Percentiles rank a stretch among this genome's conserved stretches.
Evolutionary conservation across 2,797 vertebrate species (phyloP).

Genomic region (Mareca penelope): DNA sequence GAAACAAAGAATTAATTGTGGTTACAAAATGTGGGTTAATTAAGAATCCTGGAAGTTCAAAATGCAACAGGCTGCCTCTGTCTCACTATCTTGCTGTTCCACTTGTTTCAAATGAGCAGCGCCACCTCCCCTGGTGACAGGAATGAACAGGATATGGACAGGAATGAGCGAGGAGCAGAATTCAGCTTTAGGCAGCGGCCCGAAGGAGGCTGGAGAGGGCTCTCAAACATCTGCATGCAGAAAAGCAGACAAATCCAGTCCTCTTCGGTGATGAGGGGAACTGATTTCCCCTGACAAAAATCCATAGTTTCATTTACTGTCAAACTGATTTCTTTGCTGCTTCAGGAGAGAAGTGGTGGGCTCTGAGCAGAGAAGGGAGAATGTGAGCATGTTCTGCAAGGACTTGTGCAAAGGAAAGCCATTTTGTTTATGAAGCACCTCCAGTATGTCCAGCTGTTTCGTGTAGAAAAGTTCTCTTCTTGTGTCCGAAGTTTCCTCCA

Average conservation of each 20-base stretch:
- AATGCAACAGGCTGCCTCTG: not conserved
- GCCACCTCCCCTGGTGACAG: not conserved
- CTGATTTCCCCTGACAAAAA: not conserved
- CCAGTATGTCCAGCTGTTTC: not conserved
- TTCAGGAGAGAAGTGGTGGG: not conserved
- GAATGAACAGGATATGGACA: not conserved
- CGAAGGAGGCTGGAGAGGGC: not conserved
- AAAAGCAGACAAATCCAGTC: not conserved
- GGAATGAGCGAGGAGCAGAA: not conserved
- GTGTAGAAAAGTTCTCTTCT: not conserved
- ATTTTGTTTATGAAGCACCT: not conserved
- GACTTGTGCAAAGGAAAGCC: not conserved
- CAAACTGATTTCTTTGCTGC: not conserved
- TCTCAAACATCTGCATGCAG: too few relatives aligned
- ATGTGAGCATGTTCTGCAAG: not conserved
- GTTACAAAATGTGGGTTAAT: not conserved
- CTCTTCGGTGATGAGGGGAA: too few relatives aligned
- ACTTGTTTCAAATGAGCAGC: not conserved
- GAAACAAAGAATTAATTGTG: not conserved
- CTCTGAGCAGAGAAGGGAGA: too few relatives aligned
- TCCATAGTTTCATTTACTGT: not conserved
- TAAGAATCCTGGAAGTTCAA: not conserved
- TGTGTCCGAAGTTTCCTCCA: not conserved
- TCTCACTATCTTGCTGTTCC: not conserved
- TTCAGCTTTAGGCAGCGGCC: fast-evolving